These are phyloP conservation scores for Microcebus jonahi DNA, from an alignment of 2,113 vertebrate species.

Conservation along the genomic window DNA sequence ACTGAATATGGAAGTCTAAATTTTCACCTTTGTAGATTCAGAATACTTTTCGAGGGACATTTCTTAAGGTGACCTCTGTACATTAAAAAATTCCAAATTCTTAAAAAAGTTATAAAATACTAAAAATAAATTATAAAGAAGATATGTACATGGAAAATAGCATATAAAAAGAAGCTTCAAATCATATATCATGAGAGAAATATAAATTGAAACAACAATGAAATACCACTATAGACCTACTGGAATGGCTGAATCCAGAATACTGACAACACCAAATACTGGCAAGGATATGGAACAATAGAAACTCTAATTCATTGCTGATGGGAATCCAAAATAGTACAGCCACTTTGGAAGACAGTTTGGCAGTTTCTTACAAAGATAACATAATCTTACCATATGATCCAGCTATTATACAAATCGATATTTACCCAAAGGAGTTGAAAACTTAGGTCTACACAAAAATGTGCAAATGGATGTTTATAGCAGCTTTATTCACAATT, in stretches of 20 bases:
- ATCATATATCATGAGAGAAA: neutral
- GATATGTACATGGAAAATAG: neutral
- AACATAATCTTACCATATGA: neutral
- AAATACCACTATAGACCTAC: neutral
- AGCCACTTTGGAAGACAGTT: neutral
- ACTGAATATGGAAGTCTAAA: neutral
- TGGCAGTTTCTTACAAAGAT: neutral
- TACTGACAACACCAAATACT: neutral
- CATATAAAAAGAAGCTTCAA: neutral
- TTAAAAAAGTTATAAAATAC: neutral
- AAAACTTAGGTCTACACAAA: neutral
- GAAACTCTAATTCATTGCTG: neutral
- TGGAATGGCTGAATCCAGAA: neutral
- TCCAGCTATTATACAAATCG: neutral
- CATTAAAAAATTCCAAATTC: neutral
- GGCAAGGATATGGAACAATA: neutral
- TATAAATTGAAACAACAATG: neutral
- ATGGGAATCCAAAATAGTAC: neutral
- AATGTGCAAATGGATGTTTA: neutral
- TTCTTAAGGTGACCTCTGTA: neutral
- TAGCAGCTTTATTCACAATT: neutral
- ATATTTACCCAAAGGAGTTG: neutral
- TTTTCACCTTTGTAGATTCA: neutral
- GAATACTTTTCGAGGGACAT: neutral
- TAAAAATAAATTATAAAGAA: neutral